A percentile compares a stretch with the other conserved stretches of the same genome.
phyloP scores from a whole-genome alignment of 2,797 vertebrate species.

The Chrysocyon brachyurus region DNA sequence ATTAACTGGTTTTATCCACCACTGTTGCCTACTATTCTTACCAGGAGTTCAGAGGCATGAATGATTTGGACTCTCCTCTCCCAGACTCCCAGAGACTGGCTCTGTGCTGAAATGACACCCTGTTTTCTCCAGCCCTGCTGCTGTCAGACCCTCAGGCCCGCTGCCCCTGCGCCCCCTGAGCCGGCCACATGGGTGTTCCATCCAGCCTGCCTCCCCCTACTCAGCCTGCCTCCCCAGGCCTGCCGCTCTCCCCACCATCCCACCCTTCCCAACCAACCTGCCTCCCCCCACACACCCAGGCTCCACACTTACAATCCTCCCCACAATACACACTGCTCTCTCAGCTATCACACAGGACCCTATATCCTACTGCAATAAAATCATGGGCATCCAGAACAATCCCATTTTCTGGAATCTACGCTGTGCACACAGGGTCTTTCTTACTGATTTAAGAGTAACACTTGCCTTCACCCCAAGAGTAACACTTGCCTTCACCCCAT shows the following conservation, averaged over 20 bases:
- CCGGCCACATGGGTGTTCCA: not conserved
- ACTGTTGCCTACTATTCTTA: not conserved
- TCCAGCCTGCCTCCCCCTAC: not conserved
- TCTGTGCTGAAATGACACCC: not conserved
- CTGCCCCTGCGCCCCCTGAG: not conserved
- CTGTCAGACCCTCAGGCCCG: not conserved
- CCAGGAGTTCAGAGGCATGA: not conserved
- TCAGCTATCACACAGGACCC: too few species aligned
- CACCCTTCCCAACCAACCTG: not conserved
- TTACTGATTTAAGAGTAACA: not conserved
- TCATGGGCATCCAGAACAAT: not conserved
- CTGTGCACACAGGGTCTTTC: not conserved
- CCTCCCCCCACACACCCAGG: not conserved
- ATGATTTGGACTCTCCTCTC: too few species aligned
- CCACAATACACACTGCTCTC: fast-evolving
- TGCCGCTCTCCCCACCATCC: too few species aligned
- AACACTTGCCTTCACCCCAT: not conserved
- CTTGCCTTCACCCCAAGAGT: not conserved
- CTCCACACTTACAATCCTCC: not conserved
- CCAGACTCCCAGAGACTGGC: not conserved
- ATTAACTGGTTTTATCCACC: not conserved
- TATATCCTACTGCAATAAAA: not conserved
- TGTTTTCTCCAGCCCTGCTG: not conserved
- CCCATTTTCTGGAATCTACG: not conserved
- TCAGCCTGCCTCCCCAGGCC: not conserved